These are phyloP conservation scores for Fistularia commersonii DNA, from an alignment of 2,797 vertebrate genomes.

Conservation along the genomic window DNA sequence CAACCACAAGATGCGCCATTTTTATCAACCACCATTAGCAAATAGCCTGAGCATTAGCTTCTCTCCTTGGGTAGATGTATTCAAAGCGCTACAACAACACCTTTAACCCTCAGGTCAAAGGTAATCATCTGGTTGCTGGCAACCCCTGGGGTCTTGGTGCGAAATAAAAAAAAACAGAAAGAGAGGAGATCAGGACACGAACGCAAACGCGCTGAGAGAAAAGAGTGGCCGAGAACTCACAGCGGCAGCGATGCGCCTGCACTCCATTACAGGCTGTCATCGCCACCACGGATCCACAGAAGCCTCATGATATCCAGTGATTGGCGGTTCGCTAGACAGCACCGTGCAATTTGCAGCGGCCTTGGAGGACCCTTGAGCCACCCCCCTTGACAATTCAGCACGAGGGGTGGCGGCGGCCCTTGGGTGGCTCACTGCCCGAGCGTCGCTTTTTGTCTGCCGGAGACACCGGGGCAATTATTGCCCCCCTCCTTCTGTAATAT, in stretches of 20 bases:
- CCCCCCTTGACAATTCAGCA: slow-evolving; percentile 70
- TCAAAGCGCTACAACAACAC: too few species aligned
- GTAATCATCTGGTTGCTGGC: slow-evolving; percentile 65
- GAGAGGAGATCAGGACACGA: slow-evolving; percentile 34
- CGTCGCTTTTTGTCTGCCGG: slow-evolving; percentile 77
- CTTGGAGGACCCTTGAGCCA: slow-evolving; percentile 78
- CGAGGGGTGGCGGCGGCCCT: too few species aligned
- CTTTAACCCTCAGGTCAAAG: too few species aligned
- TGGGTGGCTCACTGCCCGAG: slow-evolving; percentile 81
- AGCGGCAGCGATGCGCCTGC: slow-evolving; percentile 72
- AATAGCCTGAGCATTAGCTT: too few species aligned
- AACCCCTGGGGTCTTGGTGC: slow-evolving; percentile 37
- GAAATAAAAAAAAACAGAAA: slow-evolving; percentile 60
- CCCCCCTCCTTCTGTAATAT: slow-evolving; percentile 80
- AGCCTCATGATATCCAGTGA: slow-evolving; percentile 77
- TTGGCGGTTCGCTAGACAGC: slow-evolving; percentile 79
- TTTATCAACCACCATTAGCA: too few species aligned
- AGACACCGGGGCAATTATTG: slow-evolving; percentile 75
- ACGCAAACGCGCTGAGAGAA: slow-evolving; percentile 41
- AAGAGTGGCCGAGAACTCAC: slow-evolving; percentile 66
- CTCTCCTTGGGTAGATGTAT: too few species aligned
- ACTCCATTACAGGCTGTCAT: slow-evolving; percentile 77
- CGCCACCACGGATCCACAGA: slow-evolving; percentile 69
- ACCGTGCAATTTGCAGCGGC: slow-evolving; percentile 77
- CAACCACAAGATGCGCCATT: too few species aligned